These are phyloP conservation scores for Pogonus chalceus DNA, from an alignment of 1,140 invertebrate species.

Conservation along the genomic window DNA sequence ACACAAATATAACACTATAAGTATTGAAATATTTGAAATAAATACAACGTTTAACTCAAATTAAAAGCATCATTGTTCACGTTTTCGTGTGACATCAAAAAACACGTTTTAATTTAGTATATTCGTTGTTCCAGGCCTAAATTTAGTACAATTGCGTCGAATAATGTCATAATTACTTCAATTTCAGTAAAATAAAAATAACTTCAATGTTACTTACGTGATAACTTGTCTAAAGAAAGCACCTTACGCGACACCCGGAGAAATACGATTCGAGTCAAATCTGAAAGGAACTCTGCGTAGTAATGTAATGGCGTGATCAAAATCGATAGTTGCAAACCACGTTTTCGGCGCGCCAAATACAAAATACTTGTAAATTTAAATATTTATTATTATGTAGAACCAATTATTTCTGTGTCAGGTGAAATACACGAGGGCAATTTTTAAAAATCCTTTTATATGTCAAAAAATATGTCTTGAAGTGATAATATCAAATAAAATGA, in stretches of 20 bases:
- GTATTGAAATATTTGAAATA: too few relatives aligned
- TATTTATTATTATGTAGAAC: not conserved
- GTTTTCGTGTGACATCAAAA: not conserved
- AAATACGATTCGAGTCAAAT: not conserved
- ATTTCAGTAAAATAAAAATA: too few relatives aligned
- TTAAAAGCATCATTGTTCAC: not conserved
- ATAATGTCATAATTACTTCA: too few relatives aligned
- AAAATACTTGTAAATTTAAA: not conserved
- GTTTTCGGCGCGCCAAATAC: not conserved
- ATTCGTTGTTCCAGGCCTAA: too few relatives aligned
- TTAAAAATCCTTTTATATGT: not conserved
- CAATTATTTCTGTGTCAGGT: too few relatives aligned
- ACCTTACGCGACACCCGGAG: not conserved
- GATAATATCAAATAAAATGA: not conserved
- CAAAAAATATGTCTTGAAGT: not conserved
- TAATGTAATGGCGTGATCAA: not conserved
- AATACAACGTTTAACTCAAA: too few relatives aligned
- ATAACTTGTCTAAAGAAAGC: conserved; percentile 5
- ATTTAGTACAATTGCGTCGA: too few relatives aligned
- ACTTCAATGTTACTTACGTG: not conserved
- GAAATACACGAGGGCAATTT: not conserved
- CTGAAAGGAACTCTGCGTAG: not conserved
- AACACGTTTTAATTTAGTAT: not conserved
- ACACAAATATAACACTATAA: too few relatives aligned
- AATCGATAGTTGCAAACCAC: not conserved